Percentiles rank a stretch among this genome's conserved stretches.
These are phyloP conservation scores for Coptotermes formosanus DNA, from an alignment of 1,140 invertebrate genomes.

Conservation along the genomic window DNA sequence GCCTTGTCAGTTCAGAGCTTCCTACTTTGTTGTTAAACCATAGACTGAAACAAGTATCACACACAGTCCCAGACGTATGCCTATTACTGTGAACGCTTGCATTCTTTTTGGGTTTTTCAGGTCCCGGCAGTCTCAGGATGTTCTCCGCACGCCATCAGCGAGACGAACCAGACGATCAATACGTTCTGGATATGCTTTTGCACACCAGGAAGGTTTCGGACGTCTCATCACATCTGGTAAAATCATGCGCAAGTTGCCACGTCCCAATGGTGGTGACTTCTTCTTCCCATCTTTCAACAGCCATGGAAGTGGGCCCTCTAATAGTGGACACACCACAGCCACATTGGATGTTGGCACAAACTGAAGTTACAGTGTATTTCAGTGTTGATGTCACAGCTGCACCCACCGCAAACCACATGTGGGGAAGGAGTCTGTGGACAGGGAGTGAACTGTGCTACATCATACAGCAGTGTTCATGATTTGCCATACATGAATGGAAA, in stretches of 20 bases:
- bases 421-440: background rate
- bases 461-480: background rate
- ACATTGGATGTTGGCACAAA: background rate
- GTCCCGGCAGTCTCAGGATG: conserved; percentile 70
- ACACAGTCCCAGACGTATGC: too few relatives aligned
- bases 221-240: conserved; percentile 96
- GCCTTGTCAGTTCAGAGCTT: too few relatives aligned
- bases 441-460: background rate
- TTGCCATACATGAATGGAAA: background rate
- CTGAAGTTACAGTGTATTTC: background rate
- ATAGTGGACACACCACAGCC: background rate
- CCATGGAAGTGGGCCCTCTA: conserved; percentile 22
- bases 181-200: conserved; percentile 97
- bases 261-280: conserved; percentile 45
- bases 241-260: conserved; percentile 86
- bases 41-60: too few relatives aligned
- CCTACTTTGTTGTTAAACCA: too few relatives aligned
- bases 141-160: conserved; percentile 80
- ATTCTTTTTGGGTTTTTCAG: conserved; percentile 42
- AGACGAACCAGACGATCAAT: conserved; percentile 83
- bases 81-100: background rate
- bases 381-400: background rate
- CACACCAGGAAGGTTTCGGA: conserved; percentile 96
- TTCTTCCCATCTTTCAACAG: conserved; percentile 24
- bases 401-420: background rate